Conservation (phyloP, 2,888 invertebrate species). For the Caenorhabditis macrosperma region DNA sequence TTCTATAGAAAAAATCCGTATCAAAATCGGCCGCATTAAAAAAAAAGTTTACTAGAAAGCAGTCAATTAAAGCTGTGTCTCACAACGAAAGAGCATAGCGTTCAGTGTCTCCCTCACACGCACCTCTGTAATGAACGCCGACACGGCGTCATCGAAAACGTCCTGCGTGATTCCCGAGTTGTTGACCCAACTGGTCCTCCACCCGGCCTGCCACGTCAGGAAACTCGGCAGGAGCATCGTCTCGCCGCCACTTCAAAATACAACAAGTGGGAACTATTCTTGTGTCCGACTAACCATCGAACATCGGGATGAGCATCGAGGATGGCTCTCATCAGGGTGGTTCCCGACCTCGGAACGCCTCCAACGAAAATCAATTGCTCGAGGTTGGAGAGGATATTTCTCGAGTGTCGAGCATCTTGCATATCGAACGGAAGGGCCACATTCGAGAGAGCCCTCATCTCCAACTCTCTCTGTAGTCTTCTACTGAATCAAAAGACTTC, state of each 20-base stretch:
- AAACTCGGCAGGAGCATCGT: slow-evolving; percentile 89
- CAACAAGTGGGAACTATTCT: not conserved
- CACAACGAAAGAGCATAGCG: too few species aligned
- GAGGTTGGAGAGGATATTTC: slow-evolving; percentile 51
- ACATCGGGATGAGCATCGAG: slow-evolving; percentile 97
- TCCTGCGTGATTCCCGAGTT: slow-evolving; percentile 93
- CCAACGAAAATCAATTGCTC: slow-evolving; percentile 83
- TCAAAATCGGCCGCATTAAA: too few species aligned
- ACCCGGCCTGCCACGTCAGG: slow-evolving; percentile 85
- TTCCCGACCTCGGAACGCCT: slow-evolving; percentile 96
- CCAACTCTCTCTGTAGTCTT: slow-evolving; percentile 17
- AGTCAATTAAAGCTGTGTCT: too few species aligned
- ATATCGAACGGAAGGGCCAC: slow-evolving; percentile 8
- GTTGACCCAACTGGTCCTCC: slow-evolving; percentile 89
- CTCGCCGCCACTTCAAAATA: slow-evolving; percentile 83
- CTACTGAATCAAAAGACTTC: slow-evolving; percentile 15
- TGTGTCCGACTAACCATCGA: slow-evolving; percentile 78
- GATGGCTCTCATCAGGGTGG: slow-evolving; percentile 97
- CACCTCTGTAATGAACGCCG: slow-evolving; percentile 87
- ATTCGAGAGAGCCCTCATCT: not conserved
- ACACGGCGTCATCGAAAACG: slow-evolving; percentile 93
- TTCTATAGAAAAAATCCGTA: too few species aligned
- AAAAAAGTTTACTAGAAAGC: too few species aligned
- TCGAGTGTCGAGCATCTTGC: slow-evolving; percentile 31
- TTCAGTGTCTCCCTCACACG: too few species aligned